phyloP scores from a whole-genome alignment of 1,140 invertebrate species.

The Marisa cornuarietis region DNA sequence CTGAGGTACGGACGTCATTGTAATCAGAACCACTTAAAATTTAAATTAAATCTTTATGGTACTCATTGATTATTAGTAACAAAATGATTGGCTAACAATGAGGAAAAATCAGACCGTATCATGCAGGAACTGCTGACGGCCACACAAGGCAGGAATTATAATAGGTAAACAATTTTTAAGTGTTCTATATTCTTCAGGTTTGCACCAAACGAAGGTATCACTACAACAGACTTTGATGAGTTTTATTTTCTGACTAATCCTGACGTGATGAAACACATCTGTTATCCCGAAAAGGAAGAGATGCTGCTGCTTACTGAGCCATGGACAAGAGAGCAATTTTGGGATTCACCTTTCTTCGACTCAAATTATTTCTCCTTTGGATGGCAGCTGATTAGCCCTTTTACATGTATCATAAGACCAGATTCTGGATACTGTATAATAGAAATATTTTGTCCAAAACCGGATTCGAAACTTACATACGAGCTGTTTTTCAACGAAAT shows the following conservation, averaged over 20 bases:
- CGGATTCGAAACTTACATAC: neutral
- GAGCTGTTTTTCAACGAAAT: neutral
- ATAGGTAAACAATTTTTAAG: no score
- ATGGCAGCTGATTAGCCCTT: neutral
- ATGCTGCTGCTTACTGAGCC: neutral
- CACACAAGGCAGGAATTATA: no score
- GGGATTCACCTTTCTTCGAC: neutral
- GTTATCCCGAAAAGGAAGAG: neutral
- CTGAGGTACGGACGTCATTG: no score
- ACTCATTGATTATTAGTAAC: no score
- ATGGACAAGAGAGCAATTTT: neutral
- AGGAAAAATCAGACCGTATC: no score
- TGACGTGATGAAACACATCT: conserved; percentile 5
- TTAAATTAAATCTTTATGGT: no score
- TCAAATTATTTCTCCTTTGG: neutral
- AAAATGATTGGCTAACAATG: no score
- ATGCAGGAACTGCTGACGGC: no score
- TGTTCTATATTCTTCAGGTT: no score
- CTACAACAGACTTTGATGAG: neutral
- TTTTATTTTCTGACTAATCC: conserved; percentile 18
- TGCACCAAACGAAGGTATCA: no score
- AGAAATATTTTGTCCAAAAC: neutral
- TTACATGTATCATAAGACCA: neutral
- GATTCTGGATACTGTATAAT: neutral
- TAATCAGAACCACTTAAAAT: no score